Evolutionary conservation across 2,113 vertebrate genomes (phyloP).

Genomic region (Stegostoma tigrinum): DNA sequence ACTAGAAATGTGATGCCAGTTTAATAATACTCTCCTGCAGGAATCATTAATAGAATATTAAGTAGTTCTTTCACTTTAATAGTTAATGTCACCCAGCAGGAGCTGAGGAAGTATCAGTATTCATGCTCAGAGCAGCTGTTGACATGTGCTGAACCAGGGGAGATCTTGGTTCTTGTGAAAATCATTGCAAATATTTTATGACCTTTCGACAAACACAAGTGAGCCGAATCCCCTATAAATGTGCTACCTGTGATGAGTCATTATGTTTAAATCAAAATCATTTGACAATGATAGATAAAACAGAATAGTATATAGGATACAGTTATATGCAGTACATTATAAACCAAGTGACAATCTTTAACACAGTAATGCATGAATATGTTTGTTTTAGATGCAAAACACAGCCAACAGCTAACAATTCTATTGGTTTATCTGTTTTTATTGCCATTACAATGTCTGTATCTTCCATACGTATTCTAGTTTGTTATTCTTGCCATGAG

Average conservation of each 20-base stretch:
- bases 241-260: not conserved
- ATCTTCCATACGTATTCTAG: not conserved
- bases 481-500: not conserved
- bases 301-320: not conserved
- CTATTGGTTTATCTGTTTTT: not conserved
- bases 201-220: not conserved
- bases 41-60: not conserved
- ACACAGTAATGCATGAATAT: not conserved
- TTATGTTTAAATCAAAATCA: not conserved
- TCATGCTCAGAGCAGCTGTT: not conserved
- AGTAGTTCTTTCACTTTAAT: not conserved
- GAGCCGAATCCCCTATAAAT: not conserved
- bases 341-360: not conserved
- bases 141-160: not conserved
- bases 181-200: not conserved
- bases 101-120: not conserved
- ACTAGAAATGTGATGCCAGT: not conserved
- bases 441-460: not conserved
- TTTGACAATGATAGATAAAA: not conserved
- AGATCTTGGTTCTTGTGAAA: not conserved
- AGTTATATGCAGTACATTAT: not conserved
- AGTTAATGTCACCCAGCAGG: not conserved
- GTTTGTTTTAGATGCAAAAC: not conserved
- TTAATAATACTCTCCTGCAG: constrained; percentile 12
- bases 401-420: not conserved